These are phyloP conservation scores for Nothocercus nigrocapillus DNA, from an alignment of 2,113 vertebrate genomes.

Conservation along the genomic window DNA sequence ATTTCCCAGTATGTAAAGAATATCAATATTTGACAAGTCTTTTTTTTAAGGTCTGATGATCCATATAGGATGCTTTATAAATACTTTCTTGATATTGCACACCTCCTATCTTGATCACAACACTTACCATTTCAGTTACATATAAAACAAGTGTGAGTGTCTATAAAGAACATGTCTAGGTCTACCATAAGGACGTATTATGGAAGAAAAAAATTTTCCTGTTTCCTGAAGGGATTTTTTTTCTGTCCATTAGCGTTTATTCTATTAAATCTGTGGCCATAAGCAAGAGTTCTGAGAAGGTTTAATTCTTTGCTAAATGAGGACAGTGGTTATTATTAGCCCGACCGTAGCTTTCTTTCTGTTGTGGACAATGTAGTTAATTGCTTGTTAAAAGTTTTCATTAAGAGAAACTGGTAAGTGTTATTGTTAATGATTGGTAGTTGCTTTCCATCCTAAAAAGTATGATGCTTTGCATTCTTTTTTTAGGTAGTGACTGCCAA, in stretches of 20 bases:
- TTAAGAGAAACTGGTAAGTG: neutral
- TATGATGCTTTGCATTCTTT: neutral
- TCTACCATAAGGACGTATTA: neutral
- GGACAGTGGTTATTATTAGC: neutral
- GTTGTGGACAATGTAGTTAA: neutral
- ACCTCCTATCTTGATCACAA: neutral
- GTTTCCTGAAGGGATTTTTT: neutral
- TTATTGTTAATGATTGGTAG: neutral
- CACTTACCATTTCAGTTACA: neutral
- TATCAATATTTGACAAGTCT: neutral
- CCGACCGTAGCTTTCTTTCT: neutral
- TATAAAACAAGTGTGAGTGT: neutral
- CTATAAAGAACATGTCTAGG: neutral
- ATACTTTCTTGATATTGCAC: neutral
- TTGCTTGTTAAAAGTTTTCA: neutral
- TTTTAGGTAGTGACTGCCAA: neutral
- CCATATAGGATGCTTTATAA: neutral
- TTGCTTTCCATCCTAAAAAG: neutral
- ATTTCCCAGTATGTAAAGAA: neutral
- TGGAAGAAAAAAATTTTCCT: neutral
- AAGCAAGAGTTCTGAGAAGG: neutral
- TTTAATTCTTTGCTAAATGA: neutral
- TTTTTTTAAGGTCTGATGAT: neutral
- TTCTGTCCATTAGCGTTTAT: accelerated
- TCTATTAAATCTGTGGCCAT: neutral